These are phyloP conservation scores for Melanotaenia maccullochi DNA, from an alignment of 2,797 vertebrate species.

Conservation along the genomic window DNA sequence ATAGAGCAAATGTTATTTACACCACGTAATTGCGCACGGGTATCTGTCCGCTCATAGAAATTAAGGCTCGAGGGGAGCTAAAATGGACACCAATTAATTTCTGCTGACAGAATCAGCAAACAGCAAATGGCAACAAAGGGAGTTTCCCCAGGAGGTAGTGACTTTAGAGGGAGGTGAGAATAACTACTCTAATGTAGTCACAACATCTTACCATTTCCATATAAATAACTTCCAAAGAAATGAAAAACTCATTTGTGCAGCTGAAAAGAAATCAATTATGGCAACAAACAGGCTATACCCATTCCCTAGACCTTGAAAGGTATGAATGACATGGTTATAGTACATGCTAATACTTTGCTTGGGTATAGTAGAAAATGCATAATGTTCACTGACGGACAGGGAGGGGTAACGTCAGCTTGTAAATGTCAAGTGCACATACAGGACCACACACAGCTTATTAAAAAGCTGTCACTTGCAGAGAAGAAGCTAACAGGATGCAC, in stretches of 20 bases:
- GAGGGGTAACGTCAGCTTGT: conserved; percentile 77
- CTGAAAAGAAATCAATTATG: conserved; percentile 81
- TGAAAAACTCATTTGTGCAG: conserved; percentile 77
- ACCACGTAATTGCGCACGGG: conserved; percentile 75
- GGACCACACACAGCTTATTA: conserved; percentile 84
- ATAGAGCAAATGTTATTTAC: conserved; percentile 83
- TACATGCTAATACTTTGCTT: conserved; percentile 62
- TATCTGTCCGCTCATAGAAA: conserved; percentile 72
- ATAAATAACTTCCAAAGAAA: conserved; percentile 81
- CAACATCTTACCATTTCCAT: conserved; percentile 78
- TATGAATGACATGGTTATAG: conserved; percentile 61
- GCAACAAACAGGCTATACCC: conserved; percentile 68
- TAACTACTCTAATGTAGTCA: conserved; percentile 73
- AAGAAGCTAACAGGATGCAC: conserved; percentile 81
- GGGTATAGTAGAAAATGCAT: conserved; percentile 67
- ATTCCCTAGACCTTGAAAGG: conserved; percentile 66
- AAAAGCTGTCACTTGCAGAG: conserved; percentile 80
- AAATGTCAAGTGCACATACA: conserved; percentile 84
- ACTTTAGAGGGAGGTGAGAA: conserved; percentile 77
- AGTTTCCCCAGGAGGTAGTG: conserved; percentile 70
- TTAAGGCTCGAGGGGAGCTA: conserved; percentile 75
- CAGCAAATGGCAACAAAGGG: conserved; percentile 77
- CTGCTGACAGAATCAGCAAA: conserved; percentile 80
- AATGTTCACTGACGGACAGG: conserved; percentile 73
- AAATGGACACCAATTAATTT: conserved; percentile 84